Conservation (phyloP, 2,888 invertebrate genomes). For the Matsumyia berberina region DNA sequence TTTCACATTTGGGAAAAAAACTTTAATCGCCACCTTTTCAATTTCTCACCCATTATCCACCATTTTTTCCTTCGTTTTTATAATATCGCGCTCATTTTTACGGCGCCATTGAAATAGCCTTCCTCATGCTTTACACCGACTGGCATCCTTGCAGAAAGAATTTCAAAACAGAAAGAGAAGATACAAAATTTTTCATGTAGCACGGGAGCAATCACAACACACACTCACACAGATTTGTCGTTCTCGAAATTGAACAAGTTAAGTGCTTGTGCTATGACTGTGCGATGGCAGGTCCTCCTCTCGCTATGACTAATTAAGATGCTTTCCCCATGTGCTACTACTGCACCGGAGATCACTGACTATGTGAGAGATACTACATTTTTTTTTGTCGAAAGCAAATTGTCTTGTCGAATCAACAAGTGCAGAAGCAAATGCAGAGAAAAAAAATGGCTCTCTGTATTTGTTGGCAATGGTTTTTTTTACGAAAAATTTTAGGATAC, state of each 20-base stretch:
- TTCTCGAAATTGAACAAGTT: conserved; percentile 34
- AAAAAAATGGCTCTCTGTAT: conserved; percentile 11
- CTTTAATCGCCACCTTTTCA: conserved; percentile 50
- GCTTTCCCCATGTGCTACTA: conserved; percentile 34
- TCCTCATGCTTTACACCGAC: conserved; percentile 32
- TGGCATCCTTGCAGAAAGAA: conserved; percentile 39
- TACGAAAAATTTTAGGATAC: conserved; percentile 18
- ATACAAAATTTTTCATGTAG: conserved; percentile 39
- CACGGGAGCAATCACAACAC: conserved; percentile 48
- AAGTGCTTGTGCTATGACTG: conserved; percentile 40
- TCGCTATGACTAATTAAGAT: conserved; percentile 59
- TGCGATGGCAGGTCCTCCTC: conserved; percentile 1
- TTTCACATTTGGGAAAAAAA: conserved; percentile 25
- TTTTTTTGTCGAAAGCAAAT: neutral
- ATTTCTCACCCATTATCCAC: neutral
- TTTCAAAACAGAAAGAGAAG: conserved; percentile 28
- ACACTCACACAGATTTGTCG: conserved; percentile 4
- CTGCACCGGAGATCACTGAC: conserved; percentile 2
- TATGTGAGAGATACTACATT: neutral
- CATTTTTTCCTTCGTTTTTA: conserved; percentile 4
- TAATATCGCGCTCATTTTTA: conserved; percentile 50
- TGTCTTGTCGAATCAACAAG: conserved; percentile 58
- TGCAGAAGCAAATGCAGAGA: conserved; percentile 30
- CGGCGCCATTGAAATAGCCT: conserved; percentile 50
- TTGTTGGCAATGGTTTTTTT: conserved; percentile 25